phyloP scores from a whole-genome alignment of 2,113 vertebrate genomes.

The Ptyas mucosa region DNA sequence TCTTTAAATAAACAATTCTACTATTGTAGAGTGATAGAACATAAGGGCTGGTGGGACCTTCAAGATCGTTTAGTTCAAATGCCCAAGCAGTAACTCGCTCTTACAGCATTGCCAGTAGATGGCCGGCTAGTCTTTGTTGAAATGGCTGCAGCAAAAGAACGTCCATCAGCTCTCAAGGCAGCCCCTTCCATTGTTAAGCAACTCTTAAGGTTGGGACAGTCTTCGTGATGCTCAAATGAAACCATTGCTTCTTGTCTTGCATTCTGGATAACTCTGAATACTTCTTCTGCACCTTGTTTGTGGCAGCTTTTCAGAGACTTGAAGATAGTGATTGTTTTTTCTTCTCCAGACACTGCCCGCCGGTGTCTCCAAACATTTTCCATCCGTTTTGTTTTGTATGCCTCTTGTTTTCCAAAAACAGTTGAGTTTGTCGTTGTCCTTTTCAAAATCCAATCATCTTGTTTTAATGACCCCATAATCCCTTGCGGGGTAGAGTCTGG shows the following conservation, averaged over 20 bases:
- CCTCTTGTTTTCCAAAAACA: not conserved
- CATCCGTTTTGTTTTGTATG: not conserved
- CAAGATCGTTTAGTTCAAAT: not conserved
- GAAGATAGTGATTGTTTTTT: not conserved
- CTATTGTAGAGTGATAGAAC: not conserved
- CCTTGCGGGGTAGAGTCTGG: no score
- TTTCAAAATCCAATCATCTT: not conserved
- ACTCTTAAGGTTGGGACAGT: not conserved
- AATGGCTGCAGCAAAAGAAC: not conserved
- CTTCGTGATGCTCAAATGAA: not conserved
- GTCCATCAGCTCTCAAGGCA: not conserved
- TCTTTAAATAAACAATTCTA: not conserved
- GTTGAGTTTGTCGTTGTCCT: not conserved
- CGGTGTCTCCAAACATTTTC: not conserved
- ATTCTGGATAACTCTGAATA: not conserved
- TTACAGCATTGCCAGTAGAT: not conserved
- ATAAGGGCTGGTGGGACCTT: not conserved
- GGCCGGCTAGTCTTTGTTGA: fast-evolving
- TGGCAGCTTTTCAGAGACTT: not conserved
- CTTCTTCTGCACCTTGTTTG: not conserved
- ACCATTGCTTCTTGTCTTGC: not conserved
- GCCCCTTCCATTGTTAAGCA: not conserved
- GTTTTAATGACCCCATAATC: no score
- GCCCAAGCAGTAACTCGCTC: not conserved
- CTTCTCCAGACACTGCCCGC: not conserved